Base-by-base conservation (phyloP, 2,888 invertebrate genomes). In the Chouioia cunea region DNA sequence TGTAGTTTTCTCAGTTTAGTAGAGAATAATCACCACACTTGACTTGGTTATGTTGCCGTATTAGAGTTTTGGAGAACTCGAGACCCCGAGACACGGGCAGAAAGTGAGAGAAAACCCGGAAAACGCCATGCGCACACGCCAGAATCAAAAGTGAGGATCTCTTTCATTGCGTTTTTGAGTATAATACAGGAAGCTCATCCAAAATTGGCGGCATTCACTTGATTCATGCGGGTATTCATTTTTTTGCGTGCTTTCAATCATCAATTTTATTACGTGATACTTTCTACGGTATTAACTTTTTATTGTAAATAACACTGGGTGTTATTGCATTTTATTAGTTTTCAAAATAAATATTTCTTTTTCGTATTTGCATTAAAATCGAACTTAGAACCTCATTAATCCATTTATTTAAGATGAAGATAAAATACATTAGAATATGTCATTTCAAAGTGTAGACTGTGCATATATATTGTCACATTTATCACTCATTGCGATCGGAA, bases 11-110 rank as follows among this genome's bases (percentile, higher is more conserved):
- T 36, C 50, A 60, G 56, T 67, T 79, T 78, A 79, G 82, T 84
- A 83, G 82, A 81, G 77, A 80, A 78, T 81, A 78, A 80, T 82
- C 80, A 81, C 79, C 78, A 83, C 82, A 84, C 82, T 79, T 78
- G 80, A 81, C 79, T 81, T 81, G 79, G 78, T 78, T 80, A 78
- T 77, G 78, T 79, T 79, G 79, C 79, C 77, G 78, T 79, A 77
- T 76, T 73, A 64, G 70, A 76, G 79, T 76, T 80, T 79, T 82
- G 79, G 79, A 81, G 83, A 84, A 83, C 84, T 84, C 83, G 83
- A 84, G 81, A 81, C 79, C 81, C 80, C 77, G 77, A 79, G 83
- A 84, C 84, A 81, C 81, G 79, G 81, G 78, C 78, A 76, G 74
- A 36, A 36, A 36, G 36, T 36, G 10, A 75, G 75, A 75, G 69